Evolutionary conservation across 2,888 invertebrate species (phyloP).

Genomic region (Spatulosminthurus flaviceps): DNA sequence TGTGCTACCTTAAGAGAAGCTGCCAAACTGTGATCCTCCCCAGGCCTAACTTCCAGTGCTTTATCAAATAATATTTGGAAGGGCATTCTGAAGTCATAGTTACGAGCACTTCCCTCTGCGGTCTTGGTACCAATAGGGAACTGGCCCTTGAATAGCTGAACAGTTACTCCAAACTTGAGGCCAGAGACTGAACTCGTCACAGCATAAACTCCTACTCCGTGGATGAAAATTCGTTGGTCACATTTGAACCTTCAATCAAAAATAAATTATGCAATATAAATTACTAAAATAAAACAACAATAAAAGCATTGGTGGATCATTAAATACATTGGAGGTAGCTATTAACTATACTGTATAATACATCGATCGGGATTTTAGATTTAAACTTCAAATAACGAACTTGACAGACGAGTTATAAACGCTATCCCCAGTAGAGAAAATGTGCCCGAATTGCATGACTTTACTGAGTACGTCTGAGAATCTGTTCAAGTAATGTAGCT

Average conservation of each 20-base stretch:
- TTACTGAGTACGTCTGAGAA: constrained; percentile 62
- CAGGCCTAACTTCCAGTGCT: constrained; percentile 81
- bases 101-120: constrained; percentile 58
- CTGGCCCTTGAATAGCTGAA: constrained; percentile 53
- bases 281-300: too few relatives aligned
- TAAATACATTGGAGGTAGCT: too few relatives aligned
- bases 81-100: constrained; percentile 62
- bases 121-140: constrained; percentile 48
- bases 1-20: constrained; percentile 76
- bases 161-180: constrained; percentile 65
- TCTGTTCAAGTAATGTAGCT: constrained; percentile 59
- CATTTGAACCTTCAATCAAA: constrained; percentile 74
- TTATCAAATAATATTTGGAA: constrained; percentile 78
- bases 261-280: not conserved
- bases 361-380: too few relatives aligned
- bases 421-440: constrained; percentile 33
- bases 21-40: constrained; percentile 82
- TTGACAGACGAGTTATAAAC: constrained; percentile 58
- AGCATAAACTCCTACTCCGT: constrained; percentile 83
- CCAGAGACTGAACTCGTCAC: constrained; percentile 76
- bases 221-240: constrained; percentile 81
- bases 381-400: constrained; percentile 41
- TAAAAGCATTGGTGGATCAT: too few relatives aligned
- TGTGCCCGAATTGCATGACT: constrained; percentile 50
- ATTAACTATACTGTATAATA: too few relatives aligned